Conservation (phyloP, 2,888 invertebrate genomes). For the Meganola albula region DNA sequence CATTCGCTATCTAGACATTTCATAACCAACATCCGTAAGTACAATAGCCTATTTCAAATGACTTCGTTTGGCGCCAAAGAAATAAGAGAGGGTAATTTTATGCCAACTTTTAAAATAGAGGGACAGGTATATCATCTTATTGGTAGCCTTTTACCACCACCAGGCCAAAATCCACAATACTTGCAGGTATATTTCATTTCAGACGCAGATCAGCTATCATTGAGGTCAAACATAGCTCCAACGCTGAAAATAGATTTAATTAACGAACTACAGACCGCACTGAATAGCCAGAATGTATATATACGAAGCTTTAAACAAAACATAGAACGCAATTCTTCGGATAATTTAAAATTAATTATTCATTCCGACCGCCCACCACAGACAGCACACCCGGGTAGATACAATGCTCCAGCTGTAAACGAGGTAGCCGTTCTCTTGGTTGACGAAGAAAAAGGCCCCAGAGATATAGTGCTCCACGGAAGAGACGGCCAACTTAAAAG, state of each 20-base stretch:
- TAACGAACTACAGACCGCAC: conserved; percentile 20
- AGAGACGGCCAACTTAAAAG: conserved; percentile 11
- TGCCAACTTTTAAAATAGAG: conserved; percentile 29
- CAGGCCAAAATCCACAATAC: conserved; percentile 17
- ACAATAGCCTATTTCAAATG: conserved; percentile 13
- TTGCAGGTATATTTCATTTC: conserved; percentile 28
- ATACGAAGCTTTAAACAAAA: conserved; percentile 17
- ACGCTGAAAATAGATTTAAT: conserved; percentile 19
- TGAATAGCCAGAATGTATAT: conserved; percentile 18
- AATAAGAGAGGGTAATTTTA: conserved; percentile 18
- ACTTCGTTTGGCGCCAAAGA: conserved; percentile 25
- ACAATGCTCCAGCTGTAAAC: conserved; percentile 18
- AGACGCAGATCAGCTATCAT: conserved; percentile 18
- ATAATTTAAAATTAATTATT: background rate
- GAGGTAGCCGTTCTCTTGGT: conserved; percentile 23
- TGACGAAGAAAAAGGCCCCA: conserved; percentile 13
- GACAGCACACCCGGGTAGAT: conserved; percentile 13
- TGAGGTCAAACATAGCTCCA: background rate
- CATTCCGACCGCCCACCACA: conserved; percentile 6
- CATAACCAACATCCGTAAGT: conserved; percentile 8
- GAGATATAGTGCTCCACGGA: conserved; percentile 17
- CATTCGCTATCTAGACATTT: background rate
- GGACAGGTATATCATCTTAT: conserved; percentile 23
- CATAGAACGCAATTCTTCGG: conserved; percentile 11
- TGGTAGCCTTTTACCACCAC: conserved; percentile 17